Conservation (phyloP, 1,140 invertebrate genomes). For the Leguminivora glycinivorella region DNA sequence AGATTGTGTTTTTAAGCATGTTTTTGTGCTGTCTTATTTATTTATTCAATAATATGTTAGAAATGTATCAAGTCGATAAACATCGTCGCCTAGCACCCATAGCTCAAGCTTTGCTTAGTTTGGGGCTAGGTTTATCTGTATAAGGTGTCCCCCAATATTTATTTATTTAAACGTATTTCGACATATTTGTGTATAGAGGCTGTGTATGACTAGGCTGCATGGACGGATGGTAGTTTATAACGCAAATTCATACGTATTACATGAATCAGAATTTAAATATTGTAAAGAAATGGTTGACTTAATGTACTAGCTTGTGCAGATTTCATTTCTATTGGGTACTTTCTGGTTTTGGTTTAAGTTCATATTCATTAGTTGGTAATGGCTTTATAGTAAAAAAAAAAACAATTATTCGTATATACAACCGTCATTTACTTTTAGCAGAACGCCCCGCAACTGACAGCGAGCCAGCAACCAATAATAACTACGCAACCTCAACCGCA, state of each 20-base stretch:
- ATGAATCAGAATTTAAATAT: not conserved
- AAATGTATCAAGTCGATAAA: too few relatives aligned
- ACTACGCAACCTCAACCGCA: constrained; percentile 74
- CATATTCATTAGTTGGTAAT: not conserved
- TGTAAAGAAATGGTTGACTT: not conserved
- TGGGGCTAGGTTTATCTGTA: too few relatives aligned
- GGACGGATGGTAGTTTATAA: not conserved
- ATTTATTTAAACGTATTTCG: not conserved
- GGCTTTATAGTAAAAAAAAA: not conserved
- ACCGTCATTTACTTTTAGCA: constrained; percentile 36
- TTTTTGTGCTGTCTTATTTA: not conserved
- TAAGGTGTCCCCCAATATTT: too few relatives aligned
- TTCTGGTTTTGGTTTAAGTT: not conserved
- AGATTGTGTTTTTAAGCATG: not conserved
- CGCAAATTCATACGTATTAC: not conserved
- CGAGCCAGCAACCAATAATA: constrained; percentile 75
- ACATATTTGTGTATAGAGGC: not conserved
- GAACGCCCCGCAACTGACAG: constrained; percentile 70
- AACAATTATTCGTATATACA: not conserved
- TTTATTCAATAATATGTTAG: too few relatives aligned
- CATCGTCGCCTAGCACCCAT: too few relatives aligned
- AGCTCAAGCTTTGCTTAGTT: too few relatives aligned
- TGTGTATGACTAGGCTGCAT: constrained; percentile 7
- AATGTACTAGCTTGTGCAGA: not conserved
- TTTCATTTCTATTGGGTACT: not conserved